Base-by-base conservation (phyloP, 2,888 invertebrate species). In the Diaphora mendica region DNA sequence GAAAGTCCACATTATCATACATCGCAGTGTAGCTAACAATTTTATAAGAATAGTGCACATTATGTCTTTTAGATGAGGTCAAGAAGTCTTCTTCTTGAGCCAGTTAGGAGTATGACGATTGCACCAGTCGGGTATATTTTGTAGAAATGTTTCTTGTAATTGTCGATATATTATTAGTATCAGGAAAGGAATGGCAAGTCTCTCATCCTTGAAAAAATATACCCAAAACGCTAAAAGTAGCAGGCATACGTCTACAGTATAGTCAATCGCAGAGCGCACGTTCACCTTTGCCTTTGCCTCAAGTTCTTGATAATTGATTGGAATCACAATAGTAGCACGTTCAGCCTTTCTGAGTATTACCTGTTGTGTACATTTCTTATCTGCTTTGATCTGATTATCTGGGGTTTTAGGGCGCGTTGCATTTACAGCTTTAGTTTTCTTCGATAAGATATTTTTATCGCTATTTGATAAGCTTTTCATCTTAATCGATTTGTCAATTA, bases 181-280 rank as follows among this genome's bases (percentile, higher is more conserved):
- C 77, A 98, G 96, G 83, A 98, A 97, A 51, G 98, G 98, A 82
- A 98, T 96, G n/a, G 98, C 98, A 68, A 98, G 95, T 80, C 97
- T 96, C 88, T 98, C 98, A 87, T 97, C 97, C 87, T 97, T 97
- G 87, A 98, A 98, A 73, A 98, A 92, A 91, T 98, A 98, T 55
- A 98, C 96, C 97, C 98, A 98, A 90, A 97, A 97, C 39, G 98
- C 98, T 23, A 98, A 96, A 59, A 97, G 81, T 76, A 98, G 96
- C 85, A 98, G 96, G 64, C 97, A 97, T 75, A 98, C 90, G 90
- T 98, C 98, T 0, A 97, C 97, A 39, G 97, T 92, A 88, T 97
- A 98, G 88, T 97, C 97, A 39, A 98, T 94, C 0, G 96, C 96
- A 2, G 97, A 96, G 79, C 97, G 96, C 1, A 98, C 97, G 82